Conservation (phyloP, 1,140 invertebrate species). For the Cydia splendana region DNA sequence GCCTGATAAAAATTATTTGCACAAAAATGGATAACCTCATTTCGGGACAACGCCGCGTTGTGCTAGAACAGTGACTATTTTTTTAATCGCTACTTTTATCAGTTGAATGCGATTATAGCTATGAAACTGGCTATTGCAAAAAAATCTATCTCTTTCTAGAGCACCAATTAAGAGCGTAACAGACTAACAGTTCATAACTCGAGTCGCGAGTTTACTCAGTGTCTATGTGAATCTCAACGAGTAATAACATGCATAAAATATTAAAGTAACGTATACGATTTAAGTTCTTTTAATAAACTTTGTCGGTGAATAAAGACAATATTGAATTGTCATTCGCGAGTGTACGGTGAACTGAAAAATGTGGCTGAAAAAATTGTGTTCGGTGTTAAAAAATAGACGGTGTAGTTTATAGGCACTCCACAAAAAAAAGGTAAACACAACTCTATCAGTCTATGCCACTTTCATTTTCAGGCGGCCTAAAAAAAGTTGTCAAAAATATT, state of each 20-base stretch:
- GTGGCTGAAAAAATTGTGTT: not conserved
- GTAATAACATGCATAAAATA: slow-evolving; percentile 12
- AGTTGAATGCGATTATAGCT: slow-evolving; percentile 30
- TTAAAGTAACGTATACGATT: not conserved
- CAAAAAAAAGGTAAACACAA: slow-evolving; percentile 17
- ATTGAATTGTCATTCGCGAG: not conserved
- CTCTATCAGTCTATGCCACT: slow-evolving; percentile 4
- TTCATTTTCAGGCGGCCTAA: not conserved
- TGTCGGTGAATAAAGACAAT: not conserved
- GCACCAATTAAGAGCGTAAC: slow-evolving; percentile 10
- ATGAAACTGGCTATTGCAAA: slow-evolving; percentile 25
- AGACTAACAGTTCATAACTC: slow-evolving; percentile 5
- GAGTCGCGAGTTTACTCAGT: slow-evolving; percentile 5
- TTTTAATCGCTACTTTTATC: slow-evolving; percentile 36
- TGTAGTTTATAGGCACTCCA: slow-evolving; percentile 4
- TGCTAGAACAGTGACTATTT: slow-evolving; percentile 35
- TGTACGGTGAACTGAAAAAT: slow-evolving; percentile 13
- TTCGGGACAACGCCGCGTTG: slow-evolving; percentile 66
- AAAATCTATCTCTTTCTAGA: slow-evolving; percentile 31
- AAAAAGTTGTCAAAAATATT: slow-evolving; percentile 18
- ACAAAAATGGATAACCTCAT: slow-evolving; percentile 77
- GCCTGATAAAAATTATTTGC: slow-evolving; percentile 77
- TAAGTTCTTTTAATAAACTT: not conserved
- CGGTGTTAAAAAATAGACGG: not conserved
- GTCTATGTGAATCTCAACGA: slow-evolving; percentile 17